A percentile compares a stretch with the other conserved stretches of the same genome.
phyloP scores from a whole-genome alignment of 2,888 invertebrate genomes.

The Drosophila monieri region DNA sequence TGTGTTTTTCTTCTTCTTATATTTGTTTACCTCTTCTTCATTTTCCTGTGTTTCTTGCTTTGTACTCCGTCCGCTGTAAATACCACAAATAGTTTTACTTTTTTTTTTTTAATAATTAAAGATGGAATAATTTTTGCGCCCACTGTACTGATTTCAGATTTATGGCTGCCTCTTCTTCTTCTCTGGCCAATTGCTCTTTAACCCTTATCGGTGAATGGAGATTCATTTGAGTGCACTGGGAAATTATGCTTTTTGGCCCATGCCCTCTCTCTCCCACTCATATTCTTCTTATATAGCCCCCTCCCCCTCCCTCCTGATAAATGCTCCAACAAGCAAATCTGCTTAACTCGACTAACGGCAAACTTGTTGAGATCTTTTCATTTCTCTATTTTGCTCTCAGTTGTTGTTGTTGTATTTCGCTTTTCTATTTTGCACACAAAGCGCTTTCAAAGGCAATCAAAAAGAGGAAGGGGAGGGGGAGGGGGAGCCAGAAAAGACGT shows the following conservation, averaged over 20 bases:
- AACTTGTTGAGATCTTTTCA: constrained; percentile 67
- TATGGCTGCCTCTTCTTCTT: neutral
- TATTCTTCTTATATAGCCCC: neutral
- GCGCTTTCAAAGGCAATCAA: constrained; percentile 65
- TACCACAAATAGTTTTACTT: constrained; percentile 38
- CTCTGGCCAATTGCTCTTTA: constrained; percentile 4
- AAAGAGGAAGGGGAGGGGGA: constrained; percentile 43
- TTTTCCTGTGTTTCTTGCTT: neutral
- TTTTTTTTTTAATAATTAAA: constrained; percentile 8
- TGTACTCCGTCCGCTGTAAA: constrained; percentile 28
- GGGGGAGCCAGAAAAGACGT: constrained; percentile 6
- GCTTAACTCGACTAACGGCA: constrained; percentile 62
- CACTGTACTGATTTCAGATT: neutral
- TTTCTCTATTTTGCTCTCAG: constrained; percentile 38
- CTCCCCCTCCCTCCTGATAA: constrained; percentile 23
- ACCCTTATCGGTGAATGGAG: constrained; percentile 42
- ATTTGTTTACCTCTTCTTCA: constrained; percentile 8
- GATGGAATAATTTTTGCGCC: neutral
- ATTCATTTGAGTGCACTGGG: constrained; percentile 57
- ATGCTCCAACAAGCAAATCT: constrained; percentile 65
- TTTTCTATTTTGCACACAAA: constrained; percentile 51
- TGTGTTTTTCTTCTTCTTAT: neutral
- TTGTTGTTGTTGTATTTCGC: constrained; percentile 19
- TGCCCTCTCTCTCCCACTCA: constrained; percentile 11
- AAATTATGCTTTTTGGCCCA: constrained; percentile 62